Evolutionary conservation across 1,140 invertebrate species (phyloP), one percentile per base, ranked within the genome.

Genomic region (Caenorhabditis inopinata): DNA sequence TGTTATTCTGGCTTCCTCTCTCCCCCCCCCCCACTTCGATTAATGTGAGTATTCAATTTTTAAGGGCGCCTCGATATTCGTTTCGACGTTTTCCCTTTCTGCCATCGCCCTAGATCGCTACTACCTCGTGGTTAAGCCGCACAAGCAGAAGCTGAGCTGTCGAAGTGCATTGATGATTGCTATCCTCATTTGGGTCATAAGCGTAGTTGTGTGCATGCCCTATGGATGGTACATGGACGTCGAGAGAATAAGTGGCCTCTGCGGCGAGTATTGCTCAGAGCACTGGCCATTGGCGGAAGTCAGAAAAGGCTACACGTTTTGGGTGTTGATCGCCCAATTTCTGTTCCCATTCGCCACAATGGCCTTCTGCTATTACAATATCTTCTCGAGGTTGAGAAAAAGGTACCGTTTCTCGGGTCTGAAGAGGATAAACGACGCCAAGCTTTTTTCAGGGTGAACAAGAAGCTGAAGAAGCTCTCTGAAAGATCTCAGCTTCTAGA

Each of bases 331-430:
- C 21, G 25, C 85, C 16, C 86, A 87, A 75, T 87, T 87, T 74
- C 62, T 87, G 14, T 84, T 89, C 21, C 89, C 89, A 3, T 85
- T 89, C 42, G 25, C 85, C n/a, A 84, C 87, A 16, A 89, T 89
- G 82, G 81, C 85, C 51, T 84, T 86, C 32, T 85, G 89, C 38
- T 89, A 90, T 83, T 68, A 78, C 25, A 80, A 84, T 35, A 87
- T 87, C 68, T 87, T 87, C 51, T 80, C 85, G 9, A 62, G 79
- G 49, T 78, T 87, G 12, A 79, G 85, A 48, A 73, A 85, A 25
- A 74, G 76, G 76, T 78, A 29, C n/a, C 35, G 16, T 18, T 7
- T 1, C 2, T 1, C 21, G 7, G 18, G 27, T 42, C 3, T 58
- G 14, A 0, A 18, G 49, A 14, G 14, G 5, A 7, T 35, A 1